Percentiles rank a stretch among this genome's conserved stretches.
phyloP scores from a whole-genome alignment of 2,888 invertebrate genomes.

The Aphodius sticticus region DNA sequence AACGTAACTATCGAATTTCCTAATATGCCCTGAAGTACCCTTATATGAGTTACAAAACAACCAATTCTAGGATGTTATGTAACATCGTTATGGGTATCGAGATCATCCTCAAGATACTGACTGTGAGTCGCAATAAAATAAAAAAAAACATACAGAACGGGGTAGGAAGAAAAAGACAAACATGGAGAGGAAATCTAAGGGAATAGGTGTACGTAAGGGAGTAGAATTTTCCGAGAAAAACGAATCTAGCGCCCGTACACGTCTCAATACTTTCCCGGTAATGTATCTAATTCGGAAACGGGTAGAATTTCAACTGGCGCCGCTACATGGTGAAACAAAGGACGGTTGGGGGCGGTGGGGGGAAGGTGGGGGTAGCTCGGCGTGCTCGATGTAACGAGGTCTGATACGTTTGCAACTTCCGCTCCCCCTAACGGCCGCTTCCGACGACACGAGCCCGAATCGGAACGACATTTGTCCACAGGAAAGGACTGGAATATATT shows the following conservation, averaged over 20 bases:
- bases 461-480: not conserved
- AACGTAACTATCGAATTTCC: not conserved
- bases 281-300: slow-evolving; percentile 4
- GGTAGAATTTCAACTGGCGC: not conserved
- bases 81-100: not conserved
- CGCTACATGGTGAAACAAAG: not conserved
- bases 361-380: not conserved
- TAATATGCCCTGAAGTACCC: not conserved
- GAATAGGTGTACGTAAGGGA: not conserved
- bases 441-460: not conserved
- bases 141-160: not conserved
- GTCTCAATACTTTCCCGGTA: not conserved
- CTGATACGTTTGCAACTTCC: slow-evolving; percentile 4
- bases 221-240: not conserved
- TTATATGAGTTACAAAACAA: not conserved
- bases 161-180: not conserved
- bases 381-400: not conserved
- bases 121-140: not conserved
- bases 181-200: not conserved
- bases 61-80: not conserved
- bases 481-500: not conserved
- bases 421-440: not conserved
- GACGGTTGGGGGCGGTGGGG: not conserved
- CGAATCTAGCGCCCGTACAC: not conserved
- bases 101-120: not conserved